These are phyloP conservation scores for Xestobium rufovillosum DNA, from an alignment of 2,888 invertebrate genomes.

Conservation along the genomic window DNA sequence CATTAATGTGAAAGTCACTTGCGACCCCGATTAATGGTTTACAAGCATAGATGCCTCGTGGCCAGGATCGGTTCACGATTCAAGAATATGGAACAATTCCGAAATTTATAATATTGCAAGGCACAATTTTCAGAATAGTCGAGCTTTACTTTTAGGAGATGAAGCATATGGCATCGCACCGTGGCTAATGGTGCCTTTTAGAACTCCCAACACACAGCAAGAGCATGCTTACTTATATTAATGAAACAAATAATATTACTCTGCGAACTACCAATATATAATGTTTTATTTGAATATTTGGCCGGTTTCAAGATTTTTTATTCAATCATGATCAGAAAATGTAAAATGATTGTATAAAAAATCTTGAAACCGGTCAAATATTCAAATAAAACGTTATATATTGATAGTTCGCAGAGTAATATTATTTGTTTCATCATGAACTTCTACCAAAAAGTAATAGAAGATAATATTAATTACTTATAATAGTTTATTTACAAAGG, in stretches of 20 bases:
- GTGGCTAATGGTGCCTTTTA: constrained; percentile 17
- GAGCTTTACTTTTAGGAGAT: constrained; percentile 18
- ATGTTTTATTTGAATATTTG: too few relatives aligned
- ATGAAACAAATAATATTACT: too few relatives aligned
- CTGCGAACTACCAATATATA: too few relatives aligned
- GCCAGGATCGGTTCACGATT: constrained; percentile 11
- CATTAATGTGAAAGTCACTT: constrained; percentile 17
- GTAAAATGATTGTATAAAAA: too few relatives aligned
- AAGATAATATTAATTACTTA: constrained; percentile 1
- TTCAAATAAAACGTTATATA: too few relatives aligned
- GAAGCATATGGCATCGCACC: constrained; percentile 18
- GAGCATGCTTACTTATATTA: too few relatives aligned
- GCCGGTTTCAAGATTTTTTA: too few relatives aligned
- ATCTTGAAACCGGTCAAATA: too few relatives aligned
- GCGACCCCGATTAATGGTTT: constrained; percentile 15
- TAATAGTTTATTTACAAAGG: constrained; percentile 4
- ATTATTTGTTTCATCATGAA: too few relatives aligned
- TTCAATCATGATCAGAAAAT: too few relatives aligned
- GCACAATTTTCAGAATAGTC: constrained; percentile 9
- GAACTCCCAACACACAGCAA: constrained; percentile 13
- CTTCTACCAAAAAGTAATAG: too few relatives aligned
- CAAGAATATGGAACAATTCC: constrained; percentile 13
- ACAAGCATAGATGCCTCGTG: constrained; percentile 17
- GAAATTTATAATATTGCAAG: constrained; percentile 3
- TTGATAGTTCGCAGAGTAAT: too few relatives aligned